Evolutionary conservation across 2,888 invertebrate species (phyloP), one percentile per base, ranked within the genome.

Genomic region (Mimumesa dahlbomi): DNA sequence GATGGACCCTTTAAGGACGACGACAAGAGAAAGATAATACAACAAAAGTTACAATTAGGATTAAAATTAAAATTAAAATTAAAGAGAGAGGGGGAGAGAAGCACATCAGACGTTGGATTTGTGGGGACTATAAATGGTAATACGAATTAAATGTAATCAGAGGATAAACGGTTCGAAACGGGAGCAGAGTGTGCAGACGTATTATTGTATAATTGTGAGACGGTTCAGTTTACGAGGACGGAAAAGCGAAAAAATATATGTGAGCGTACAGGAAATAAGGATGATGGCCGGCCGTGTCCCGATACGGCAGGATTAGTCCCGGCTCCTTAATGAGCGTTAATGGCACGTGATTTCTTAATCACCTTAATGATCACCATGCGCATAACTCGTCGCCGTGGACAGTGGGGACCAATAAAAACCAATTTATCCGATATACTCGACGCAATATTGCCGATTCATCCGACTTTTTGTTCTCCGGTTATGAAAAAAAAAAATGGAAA

Each of bases 271-370:
- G 49, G 53, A 42, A 58, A 42, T 42, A 62, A 64, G 49, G 50
- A 66, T 36, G 34, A 62, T 5, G 22, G 52, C 19, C 16, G 5
- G n/a, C n/a, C n/a, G 57, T 22, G 31, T 21, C 43, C 49, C 14
- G 62, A 62, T 65, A 65, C 49, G 63, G 18, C 19, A 22, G 64
- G 58, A 75, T 78, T 70, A 78, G 62, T 49, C 22, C 58, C 31
- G 64, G 57, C 57, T 79, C 63, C 63, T 53, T 78, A 70, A 78
- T 70, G 69, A 78, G 63, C 73, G 66, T 73, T 78, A 78, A 78
- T 78, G 59, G 62, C 73, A 73, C 48, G 53, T 70, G 69, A 77
- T 78, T 75, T 70, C 65, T 79, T 78, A 75, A 78, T 78, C 69
- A 78, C 43, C 46, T 72, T 65, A 69, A 78, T 42, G 62, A 62